These are phyloP conservation scores for Burhinus bistriatus DNA, from an alignment of 2,113 vertebrate genomes.

Conservation along the genomic window DNA sequence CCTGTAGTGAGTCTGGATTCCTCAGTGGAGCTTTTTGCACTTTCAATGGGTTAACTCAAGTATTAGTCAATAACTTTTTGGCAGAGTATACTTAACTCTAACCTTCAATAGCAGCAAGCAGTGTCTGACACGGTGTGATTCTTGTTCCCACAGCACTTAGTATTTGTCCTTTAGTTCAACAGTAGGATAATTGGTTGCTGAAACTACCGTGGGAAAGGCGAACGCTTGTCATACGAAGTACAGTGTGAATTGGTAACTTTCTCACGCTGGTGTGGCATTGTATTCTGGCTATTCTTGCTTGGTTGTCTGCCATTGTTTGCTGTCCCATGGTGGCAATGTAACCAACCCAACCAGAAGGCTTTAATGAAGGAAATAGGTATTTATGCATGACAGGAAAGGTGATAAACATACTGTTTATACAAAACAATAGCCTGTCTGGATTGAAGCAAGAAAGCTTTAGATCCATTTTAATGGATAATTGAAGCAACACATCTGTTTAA, in stretches of 20 bases:
- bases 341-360: slow-evolving; percentile 67
- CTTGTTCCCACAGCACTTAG: slow-evolving; percentile 78
- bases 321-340: slow-evolving; percentile 72
- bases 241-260: slow-evolving; percentile 70
- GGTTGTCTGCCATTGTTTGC: slow-evolving; percentile 76
- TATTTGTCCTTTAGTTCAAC: slow-evolving; percentile 70
- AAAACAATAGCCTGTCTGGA: slow-evolving; percentile 14
- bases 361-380: slow-evolving; percentile 69
- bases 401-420: neutral
- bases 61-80: slow-evolving; percentile 16
- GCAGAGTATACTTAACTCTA: slow-evolving; percentile 49
- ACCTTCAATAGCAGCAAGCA: slow-evolving; percentile 52
- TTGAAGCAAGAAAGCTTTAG: neutral
- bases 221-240: slow-evolving; percentile 25
- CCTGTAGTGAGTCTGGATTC: neutral
- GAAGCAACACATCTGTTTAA: neutral
- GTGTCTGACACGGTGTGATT: slow-evolving; percentile 40
- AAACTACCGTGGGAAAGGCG: slow-evolving; percentile 81
- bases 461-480: neutral
- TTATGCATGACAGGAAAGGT: slow-evolving; percentile 50
- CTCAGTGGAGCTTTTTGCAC: neutral
- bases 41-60: neutral
- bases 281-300: slow-evolving; percentile 72
- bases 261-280: slow-evolving; percentile 78
- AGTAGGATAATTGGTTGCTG: slow-evolving; percentile 67